phyloP scores from a whole-genome alignment of 2,888 invertebrate genomes.

The Melanostoma mellinum region DNA sequence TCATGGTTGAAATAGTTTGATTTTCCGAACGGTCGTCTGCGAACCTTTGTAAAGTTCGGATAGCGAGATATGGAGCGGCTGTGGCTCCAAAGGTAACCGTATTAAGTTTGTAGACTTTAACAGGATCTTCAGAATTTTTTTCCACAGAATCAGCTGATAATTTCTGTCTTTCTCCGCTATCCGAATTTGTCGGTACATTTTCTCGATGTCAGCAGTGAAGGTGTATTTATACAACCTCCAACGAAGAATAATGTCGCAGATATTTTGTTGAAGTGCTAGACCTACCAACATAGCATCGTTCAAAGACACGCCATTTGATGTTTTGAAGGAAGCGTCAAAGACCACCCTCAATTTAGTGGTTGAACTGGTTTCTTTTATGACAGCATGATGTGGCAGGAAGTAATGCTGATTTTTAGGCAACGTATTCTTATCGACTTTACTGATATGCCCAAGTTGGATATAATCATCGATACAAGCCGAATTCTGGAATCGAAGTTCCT shows the following conservation, averaged over 20 bases:
- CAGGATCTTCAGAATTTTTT: not conserved
- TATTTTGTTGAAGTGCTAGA: not conserved
- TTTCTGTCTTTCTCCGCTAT: not conserved
- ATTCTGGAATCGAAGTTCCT: no score
- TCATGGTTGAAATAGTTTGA: not conserved
- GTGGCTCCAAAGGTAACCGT: not conserved
- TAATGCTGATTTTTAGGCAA: no score
- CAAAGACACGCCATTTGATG: not conserved
- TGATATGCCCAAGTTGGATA: no score
- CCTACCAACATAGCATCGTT: not conserved
- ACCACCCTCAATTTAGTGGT: no score
- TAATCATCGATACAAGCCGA: no score
- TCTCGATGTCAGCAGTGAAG: conserved; percentile 1
- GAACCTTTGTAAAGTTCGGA: not conserved
- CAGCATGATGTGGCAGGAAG: no score
- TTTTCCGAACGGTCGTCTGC: not conserved
- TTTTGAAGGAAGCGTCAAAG: no score
- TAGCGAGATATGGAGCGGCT: conserved; percentile 8
- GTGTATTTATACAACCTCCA: conserved; percentile 1
- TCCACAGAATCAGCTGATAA: not conserved
- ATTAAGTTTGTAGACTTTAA: not conserved
- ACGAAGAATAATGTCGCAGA: not conserved
- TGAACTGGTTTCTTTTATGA: no score
- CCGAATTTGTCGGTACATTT: conserved; percentile 1
- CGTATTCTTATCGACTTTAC: no score